These are phyloP conservation scores for Dendrolimus punctatus DNA, from an alignment of 1,140 invertebrate genomes.

Conservation along the genomic window DNA sequence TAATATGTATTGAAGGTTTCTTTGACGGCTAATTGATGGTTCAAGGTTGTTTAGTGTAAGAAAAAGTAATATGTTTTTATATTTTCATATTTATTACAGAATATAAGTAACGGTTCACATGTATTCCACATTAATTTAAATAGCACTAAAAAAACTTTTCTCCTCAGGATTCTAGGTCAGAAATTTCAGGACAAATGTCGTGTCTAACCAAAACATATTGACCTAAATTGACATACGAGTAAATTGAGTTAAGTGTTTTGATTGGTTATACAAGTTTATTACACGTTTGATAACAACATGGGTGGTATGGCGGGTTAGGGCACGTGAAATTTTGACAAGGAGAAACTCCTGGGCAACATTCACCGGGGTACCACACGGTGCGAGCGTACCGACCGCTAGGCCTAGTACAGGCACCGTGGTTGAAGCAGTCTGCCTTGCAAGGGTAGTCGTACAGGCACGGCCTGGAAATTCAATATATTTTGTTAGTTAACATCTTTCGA, in stretches of 20 bases:
- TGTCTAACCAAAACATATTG: too few species aligned
- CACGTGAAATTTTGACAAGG: slow-evolving; percentile 58
- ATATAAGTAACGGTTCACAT: slow-evolving; percentile 19
- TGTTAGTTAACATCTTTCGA: too few species aligned
- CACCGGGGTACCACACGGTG: slow-evolving; percentile 56
- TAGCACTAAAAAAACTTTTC: too few species aligned
- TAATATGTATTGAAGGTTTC: too few species aligned
- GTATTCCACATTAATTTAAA: slow-evolving; percentile 1
- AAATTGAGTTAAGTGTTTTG: background rate
- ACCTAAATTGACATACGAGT: too few species aligned
- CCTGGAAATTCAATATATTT: slow-evolving; percentile 17
- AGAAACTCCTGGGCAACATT: slow-evolving; percentile 45
- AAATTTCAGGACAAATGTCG: too few species aligned
- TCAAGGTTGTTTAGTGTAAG: slow-evolving; percentile 4
- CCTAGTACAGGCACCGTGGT: slow-evolving; percentile 51
- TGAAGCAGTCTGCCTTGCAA: slow-evolving; percentile 63
- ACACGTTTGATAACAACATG: slow-evolving; percentile 35
- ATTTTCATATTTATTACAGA: slow-evolving; percentile 18
- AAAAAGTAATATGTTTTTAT: too few species aligned
- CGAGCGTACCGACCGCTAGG: slow-evolving; percentile 56
- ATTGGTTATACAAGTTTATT: slow-evolving; percentile 17
- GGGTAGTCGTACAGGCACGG: slow-evolving; percentile 64
- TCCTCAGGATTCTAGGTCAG: too few species aligned
- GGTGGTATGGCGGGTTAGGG: slow-evolving; percentile 57
- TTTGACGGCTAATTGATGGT: slow-evolving; percentile 1